These are phyloP conservation scores for Sinhomidia bicolor DNA, from an alignment of 2,888 invertebrate genomes.

Conservation along the genomic window DNA sequence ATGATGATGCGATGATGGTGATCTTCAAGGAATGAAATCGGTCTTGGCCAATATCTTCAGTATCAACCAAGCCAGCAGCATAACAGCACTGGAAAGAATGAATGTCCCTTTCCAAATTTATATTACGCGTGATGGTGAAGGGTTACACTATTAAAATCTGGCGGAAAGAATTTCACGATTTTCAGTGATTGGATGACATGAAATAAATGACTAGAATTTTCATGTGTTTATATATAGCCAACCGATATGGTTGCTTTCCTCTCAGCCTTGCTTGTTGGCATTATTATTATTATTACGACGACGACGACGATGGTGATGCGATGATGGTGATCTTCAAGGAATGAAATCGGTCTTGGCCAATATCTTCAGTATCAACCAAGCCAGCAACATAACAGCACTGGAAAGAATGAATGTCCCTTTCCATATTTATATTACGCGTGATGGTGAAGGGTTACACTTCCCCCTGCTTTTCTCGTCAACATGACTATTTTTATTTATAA, in stretches of 20 bases:
- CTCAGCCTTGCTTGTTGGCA: background rate
- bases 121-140: slow-evolving; percentile 43
- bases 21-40: slow-evolving; percentile 61
- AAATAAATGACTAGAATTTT: slow-evolving; percentile 61
- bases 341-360: slow-evolving; percentile 66
- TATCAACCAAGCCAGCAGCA: too few species aligned
- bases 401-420: slow-evolving; percentile 33
- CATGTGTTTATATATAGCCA: slow-evolving; percentile 50
- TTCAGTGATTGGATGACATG: slow-evolving; percentile 57
- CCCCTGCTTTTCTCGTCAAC: slow-evolving; percentile 22
- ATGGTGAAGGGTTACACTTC: slow-evolving; percentile 66
- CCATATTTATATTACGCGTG: slow-evolving; percentile 37
- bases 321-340: slow-evolving; percentile 47
- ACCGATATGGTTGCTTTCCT: background rate
- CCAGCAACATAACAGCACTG: background rate
- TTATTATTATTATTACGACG: too few species aligned
- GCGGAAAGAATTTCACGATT: too few species aligned
- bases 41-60: slow-evolving; percentile 58
- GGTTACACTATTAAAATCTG: too few species aligned
- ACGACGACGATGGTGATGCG: background rate
- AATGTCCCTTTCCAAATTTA: slow-evolving; percentile 46
- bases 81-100: slow-evolving; percentile 17
- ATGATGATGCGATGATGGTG: background rate
- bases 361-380: slow-evolving; percentile 19
- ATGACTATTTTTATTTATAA: slow-evolving; percentile 78